Conservation (phyloP, 2,113 vertebrate species). For the Gallinago undulata region DNA sequence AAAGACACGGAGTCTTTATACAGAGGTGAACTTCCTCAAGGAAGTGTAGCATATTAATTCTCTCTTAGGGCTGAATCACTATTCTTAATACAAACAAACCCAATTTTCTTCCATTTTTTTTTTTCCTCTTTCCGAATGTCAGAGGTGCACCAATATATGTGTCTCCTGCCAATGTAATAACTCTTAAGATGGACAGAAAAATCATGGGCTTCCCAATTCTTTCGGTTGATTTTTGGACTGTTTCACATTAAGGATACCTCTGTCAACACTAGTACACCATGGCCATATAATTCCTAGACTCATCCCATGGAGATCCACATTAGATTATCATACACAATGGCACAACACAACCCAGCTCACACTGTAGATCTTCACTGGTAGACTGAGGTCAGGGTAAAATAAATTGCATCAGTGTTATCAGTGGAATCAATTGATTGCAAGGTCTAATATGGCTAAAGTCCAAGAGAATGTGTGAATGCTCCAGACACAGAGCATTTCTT, state of each 20-base stretch:
- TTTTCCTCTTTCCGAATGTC: neutral
- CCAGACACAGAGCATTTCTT: neutral
- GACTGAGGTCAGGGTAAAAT: slow-evolving; percentile 3
- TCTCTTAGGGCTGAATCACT: neutral
- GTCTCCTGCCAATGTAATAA: neutral
- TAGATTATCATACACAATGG: neutral
- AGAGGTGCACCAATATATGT: neutral
- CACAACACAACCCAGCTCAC: neutral
- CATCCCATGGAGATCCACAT: neutral
- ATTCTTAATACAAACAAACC: neutral
- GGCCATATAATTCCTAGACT: neutral
- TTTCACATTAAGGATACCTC: neutral
- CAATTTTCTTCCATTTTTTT: neutral
- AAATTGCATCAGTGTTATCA: slow-evolving; percentile 44
- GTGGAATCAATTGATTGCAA: slow-evolving; percentile 52
- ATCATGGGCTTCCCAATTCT: neutral
- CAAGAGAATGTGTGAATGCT: slow-evolving; percentile 8
- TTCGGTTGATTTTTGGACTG: neutral
- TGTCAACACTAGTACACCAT: neutral
- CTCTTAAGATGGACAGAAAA: neutral
- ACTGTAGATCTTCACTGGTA: neutral
- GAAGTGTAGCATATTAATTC: neutral
- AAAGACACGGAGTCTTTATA: neutral
- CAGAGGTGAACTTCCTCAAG: neutral
- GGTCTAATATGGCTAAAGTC: slow-evolving; percentile 24